Evolutionary conservation across 2,888 invertebrate genomes (phyloP), one percentile per base, ranked within the genome.

Genomic region (Eutolmus rufibarbis): DNA sequence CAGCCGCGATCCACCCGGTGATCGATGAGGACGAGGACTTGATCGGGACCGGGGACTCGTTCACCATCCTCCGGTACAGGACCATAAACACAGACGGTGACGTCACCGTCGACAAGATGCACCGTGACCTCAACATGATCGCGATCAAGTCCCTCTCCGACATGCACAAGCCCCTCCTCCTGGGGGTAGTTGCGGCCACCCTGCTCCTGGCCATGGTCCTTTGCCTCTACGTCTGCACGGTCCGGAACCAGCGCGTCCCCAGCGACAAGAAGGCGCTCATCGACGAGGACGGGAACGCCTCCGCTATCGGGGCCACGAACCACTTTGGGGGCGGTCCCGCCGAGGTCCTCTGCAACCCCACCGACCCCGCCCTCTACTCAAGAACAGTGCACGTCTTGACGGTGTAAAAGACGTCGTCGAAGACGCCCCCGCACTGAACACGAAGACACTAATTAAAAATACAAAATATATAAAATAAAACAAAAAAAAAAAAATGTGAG

Each of bases 211-310:
- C 89, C 46, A 56, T 91, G 19, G 88, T 91, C 57, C 87, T 91
- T 2, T 86, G 90, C 16, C 88, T 90, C 46, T 90, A 90, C 86
- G 86, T 90, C 7, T 90, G 90, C 87, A 87, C 90, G 14, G 86
- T 90, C 88, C 89, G 89, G 5, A 90, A 89, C 4, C 90, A 90
- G 5, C 89, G 89, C 79, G 88, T 89, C 12, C 37, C 89, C 46
- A 90, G 89, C 77, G 91, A 91, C 86, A 91, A 91, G 81, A 89
- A 90, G 5, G 90, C 90, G 31, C 89, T 91, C 23, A 90, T 91
- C 86, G 91, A 91, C 28, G 90, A 90, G 16, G 90, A 90, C 43
- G 86, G 86, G 5, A 86, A 86, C 57, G 77, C 86, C 12, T 19
- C 86, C 34, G 51, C 51, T 19, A 16, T 56, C 9, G 86, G 76